Percentiles rank a stretch among this genome's conserved stretches.
These are phyloP conservation scores for Cybosia mesomella DNA, from an alignment of 2,888 invertebrate genomes.

Conservation along the genomic window DNA sequence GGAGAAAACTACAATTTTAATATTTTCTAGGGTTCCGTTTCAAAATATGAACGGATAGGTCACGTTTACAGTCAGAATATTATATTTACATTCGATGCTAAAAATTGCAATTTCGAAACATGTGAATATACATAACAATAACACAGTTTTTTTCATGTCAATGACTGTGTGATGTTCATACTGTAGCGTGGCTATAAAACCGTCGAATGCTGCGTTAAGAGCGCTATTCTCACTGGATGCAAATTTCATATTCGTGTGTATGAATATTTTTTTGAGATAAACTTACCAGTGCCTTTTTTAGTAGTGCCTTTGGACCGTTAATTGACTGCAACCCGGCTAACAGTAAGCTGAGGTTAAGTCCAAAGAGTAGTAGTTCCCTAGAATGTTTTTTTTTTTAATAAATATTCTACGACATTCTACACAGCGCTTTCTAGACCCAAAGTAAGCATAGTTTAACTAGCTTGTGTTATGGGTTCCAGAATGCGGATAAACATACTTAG, in stretches of 20 bases:
- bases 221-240: not conserved
- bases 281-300: no score
- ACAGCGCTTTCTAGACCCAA: no score
- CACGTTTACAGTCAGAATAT: not conserved
- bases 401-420: no score
- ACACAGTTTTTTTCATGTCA: not conserved
- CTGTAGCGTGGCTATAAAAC: not conserved
- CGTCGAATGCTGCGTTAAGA: not conserved
- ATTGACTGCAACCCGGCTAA: no score
- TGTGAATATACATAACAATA: not conserved
- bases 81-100: not conserved
- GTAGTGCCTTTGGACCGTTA: no score
- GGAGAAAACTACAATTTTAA: conserved; percentile 11
- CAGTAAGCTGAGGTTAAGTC: no score
- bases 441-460: no score
- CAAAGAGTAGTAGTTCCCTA: no score
- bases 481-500: no score
- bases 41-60: not conserved
- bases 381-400: no score
- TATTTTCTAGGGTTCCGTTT: not conserved
- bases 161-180: not conserved
- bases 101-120: conserved; percentile 1
- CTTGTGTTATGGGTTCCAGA: no score
- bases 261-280: not conserved
- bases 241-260: not conserved